phyloP scores from a whole-genome alignment of 2,797 vertebrate species.

The Brachymystax lenok region DNA sequence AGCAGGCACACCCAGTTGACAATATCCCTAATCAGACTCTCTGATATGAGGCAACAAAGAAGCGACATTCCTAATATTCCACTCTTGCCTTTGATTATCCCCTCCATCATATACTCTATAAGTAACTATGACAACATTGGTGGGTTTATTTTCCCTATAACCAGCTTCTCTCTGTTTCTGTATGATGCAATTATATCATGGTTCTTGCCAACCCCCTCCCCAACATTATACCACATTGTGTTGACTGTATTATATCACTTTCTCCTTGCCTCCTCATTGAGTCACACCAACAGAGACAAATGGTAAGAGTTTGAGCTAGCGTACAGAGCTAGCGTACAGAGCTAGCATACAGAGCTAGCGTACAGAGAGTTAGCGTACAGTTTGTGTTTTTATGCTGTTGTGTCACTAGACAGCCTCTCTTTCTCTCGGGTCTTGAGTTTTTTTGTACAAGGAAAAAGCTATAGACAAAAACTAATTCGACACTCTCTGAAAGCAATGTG shows the following conservation, averaged over 20 bases:
- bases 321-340: too few species aligned
- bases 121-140: too few species aligned
- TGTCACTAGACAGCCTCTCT: too few species aligned
- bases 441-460: background rate
- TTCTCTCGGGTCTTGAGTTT: background rate
- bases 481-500: background rate
- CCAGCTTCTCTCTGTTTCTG: too few species aligned
- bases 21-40: background rate
- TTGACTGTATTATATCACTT: slow-evolving; percentile 57
- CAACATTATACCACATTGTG: slow-evolving; percentile 32
- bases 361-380: slow-evolving; percentile 28
- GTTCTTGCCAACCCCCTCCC: too few species aligned
- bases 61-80: slow-evolving; percentile 12
- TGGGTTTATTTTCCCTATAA: too few species aligned
- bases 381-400: slow-evolving; percentile 26
- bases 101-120: too few species aligned
- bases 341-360: too few species aligned
- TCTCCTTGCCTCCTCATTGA: slow-evolving; percentile 31
- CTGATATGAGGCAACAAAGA: background rate
- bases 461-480: background rate
- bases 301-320: slow-evolving; percentile 44
- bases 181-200: too few species aligned
- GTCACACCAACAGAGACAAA: slow-evolving; percentile 60
- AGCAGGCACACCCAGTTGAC: background rate
- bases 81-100: too few species aligned